Evolutionary conservation across 2,888 invertebrate genomes (phyloP), one percentile per base, ranked within the genome.

Genomic region (Galerucella calmariensis): DNA sequence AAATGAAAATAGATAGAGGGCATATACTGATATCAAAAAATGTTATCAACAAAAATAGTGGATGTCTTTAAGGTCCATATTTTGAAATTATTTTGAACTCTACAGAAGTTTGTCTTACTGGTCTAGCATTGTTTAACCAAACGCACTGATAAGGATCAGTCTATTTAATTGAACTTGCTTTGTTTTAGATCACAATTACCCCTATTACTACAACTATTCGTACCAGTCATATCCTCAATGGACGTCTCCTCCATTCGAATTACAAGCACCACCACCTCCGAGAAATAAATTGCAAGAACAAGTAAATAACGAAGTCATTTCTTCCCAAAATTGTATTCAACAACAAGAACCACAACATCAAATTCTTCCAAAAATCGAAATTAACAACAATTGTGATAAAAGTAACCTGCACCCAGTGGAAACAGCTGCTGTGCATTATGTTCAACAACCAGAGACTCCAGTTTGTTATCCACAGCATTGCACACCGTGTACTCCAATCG

Each of bases 191-290:
- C 73, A 79, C 0, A 81, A 80, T 58, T 81, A 79, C 70, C 82
- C 83, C 0, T 82, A 74, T 67, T 80, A 81, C 35, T 82, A 80
- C 77, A 83, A 84, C 77, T 83, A 81, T 68, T 74, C 78, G 4
- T 80, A 78, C 59, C 76, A 77, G 53, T 24, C 75, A 0, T 81
- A 77, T 58, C 76, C 70, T 11, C 73, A 80, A 16, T 81, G 80
- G 81, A 71, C 75, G 9, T 58, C 76, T 10, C 75, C 76, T 0
- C 58, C 72, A 20, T 73, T 75, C 14, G 78, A 77, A 59, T 71
- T 77, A 5, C 77, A 77, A 58, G 12, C 71, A 16, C 72, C 68
- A 3, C 75, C 72, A 10, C 74, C 71, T 16, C 72, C 74, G 8
- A 75, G 59, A 53, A 70, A 67, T 1, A 75, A 75, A 69, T 27